A percentile compares a stretch with the other conserved stretches of the same genome.
Conservation (phyloP, 1,140 invertebrate species). For the Drosophila cardini region DNA sequence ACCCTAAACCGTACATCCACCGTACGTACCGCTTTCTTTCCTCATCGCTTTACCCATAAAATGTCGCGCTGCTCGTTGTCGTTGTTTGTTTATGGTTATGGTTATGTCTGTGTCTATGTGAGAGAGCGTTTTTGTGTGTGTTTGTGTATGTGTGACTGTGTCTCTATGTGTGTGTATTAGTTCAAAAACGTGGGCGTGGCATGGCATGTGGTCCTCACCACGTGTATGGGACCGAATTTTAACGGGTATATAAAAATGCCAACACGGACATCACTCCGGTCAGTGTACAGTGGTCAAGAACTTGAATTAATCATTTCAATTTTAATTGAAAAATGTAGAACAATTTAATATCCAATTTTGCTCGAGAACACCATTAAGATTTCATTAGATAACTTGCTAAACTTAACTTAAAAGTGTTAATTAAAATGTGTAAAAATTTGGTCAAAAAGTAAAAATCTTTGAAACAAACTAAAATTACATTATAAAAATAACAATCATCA, state of each 20-base stretch:
- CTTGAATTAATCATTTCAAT: too few species aligned
- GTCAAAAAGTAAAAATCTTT: too few species aligned
- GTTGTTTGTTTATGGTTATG: constrained; percentile 77
- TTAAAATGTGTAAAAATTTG: too few species aligned
- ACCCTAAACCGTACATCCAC: not conserved
- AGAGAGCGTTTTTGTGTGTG: not conserved
- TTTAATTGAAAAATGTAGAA: too few species aligned
- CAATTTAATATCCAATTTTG: too few species aligned
- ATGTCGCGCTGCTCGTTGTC: constrained; percentile 68
- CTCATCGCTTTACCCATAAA: constrained; percentile 54
- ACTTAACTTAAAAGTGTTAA: too few species aligned
- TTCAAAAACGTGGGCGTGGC: constrained; percentile 40
- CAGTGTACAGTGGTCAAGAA: constrained; percentile 21
- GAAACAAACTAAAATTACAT: too few species aligned
- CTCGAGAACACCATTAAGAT: too few species aligned
- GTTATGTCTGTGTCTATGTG: constrained; percentile 36
- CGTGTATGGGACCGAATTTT: constrained; percentile 53
- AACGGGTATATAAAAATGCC: constrained; percentile 63
- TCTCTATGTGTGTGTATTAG: not conserved
- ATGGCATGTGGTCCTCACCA: constrained; percentile 38
- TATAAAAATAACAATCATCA: too few species aligned
- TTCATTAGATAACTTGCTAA: too few species aligned
- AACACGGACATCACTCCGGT: constrained; percentile 40
- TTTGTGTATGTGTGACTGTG: constrained; percentile 24
- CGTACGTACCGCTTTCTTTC: constrained; percentile 6